Conservation (phyloP, 2,797 vertebrate species). For the Falco naumanni region DNA sequence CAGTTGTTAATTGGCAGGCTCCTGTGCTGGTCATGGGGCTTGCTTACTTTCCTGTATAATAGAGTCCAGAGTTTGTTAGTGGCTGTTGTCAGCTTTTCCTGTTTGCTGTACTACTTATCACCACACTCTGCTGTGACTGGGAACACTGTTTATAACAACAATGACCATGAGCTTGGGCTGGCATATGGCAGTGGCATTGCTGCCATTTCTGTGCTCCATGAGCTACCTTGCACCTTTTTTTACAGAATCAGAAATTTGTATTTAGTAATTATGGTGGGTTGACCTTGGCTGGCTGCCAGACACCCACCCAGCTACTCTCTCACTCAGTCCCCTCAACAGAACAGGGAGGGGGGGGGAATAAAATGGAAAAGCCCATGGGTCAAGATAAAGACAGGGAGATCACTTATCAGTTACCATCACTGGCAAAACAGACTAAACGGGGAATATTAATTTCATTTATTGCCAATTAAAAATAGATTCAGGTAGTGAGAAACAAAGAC, state of each 20-base stretch:
- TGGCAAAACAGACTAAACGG: background rate
- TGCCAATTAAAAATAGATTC: background rate
- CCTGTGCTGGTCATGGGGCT: background rate
- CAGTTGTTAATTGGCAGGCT: background rate
- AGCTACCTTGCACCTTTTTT: background rate
- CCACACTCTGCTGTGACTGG: background rate
- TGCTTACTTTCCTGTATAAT: background rate
- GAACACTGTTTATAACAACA: background rate
- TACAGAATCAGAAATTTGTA: background rate
- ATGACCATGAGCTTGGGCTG: background rate
- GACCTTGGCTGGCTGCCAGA: too few species aligned
- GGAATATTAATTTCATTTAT: background rate
- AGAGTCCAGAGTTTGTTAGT: background rate
- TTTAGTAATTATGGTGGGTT: background rate
- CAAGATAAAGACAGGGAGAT: too few species aligned
- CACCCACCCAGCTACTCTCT: too few species aligned
- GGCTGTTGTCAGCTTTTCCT: background rate
- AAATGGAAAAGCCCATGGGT: too few species aligned
- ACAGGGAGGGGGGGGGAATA: too few species aligned
- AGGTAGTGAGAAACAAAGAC: background rate
- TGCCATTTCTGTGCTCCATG: background rate
- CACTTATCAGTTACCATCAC: background rate
- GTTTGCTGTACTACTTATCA: background rate
- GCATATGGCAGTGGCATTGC: background rate
- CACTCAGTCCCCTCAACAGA: too few species aligned